phyloP scores from a whole-genome alignment of 2,888 invertebrate species.

The Drosophila anomalata region DNA sequence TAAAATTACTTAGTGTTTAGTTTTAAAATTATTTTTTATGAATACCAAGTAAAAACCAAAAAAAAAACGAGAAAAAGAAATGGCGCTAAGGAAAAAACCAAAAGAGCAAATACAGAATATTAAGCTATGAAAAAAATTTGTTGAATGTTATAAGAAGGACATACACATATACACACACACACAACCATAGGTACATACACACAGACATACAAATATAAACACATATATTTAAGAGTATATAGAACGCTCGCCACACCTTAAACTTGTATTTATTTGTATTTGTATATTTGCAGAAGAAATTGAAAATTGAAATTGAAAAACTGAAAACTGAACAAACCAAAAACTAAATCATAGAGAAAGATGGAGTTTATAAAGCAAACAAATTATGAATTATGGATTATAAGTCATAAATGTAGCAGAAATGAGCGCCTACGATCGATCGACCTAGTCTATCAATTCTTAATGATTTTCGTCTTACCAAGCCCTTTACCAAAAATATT shows the following conservation, averaged over 20 bases:
- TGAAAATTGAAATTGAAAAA: constrained; percentile 7
- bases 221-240: constrained; percentile 55
- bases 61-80: constrained; percentile 11
- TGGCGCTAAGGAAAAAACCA: constrained; percentile 14
- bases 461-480: constrained; percentile 27
- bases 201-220: constrained; percentile 46
- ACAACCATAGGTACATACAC: constrained; percentile 46
- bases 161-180: constrained; percentile 39
- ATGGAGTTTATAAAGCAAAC: constrained; percentile 18
- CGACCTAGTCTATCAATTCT: constrained; percentile 6
- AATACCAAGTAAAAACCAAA: constrained; percentile 28
- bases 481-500: constrained; percentile 18
- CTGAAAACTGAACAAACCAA: constrained; percentile 16
- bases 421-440: constrained; percentile 17
- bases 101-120: constrained; percentile 29
- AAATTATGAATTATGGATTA: too few relatives aligned
- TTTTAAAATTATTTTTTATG: constrained; percentile 33
- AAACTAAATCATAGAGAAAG: constrained; percentile 26
- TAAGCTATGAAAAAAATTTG: constrained; percentile 45
- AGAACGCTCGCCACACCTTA: constrained; percentile 57
- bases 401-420: too few relatives aligned
- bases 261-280: constrained; percentile 81
- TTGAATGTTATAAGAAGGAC: constrained; percentile 60
- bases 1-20: constrained; percentile 23
- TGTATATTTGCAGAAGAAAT: constrained; percentile 68